Conservation (phyloP, 2,888 invertebrate species). For the Acleris emargana region DNA sequence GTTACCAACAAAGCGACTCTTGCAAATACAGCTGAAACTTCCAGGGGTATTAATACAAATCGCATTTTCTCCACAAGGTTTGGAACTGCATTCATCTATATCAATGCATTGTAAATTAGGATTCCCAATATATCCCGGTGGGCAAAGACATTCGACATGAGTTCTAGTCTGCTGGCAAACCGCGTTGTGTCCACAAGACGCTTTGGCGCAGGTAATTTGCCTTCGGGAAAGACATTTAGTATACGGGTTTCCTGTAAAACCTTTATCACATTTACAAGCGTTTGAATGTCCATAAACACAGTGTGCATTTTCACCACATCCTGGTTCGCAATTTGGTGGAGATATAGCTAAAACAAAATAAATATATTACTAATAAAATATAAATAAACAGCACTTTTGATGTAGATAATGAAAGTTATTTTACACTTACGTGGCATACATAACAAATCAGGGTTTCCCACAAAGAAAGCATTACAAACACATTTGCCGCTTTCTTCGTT, state of each 20-base stretch:
- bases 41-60: conserved; percentile 95
- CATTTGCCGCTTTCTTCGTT: conserved; percentile 92
- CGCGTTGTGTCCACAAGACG: conserved; percentile 90
- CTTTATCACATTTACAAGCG: conserved; percentile 92
- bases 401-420: conserved; percentile 3
- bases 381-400: neutral
- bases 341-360: conserved; percentile 85
- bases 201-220: conserved; percentile 87
- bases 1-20: conserved; percentile 92
- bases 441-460: conserved; percentile 94
- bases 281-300: conserved; percentile 92
- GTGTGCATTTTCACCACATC: conserved; percentile 92
- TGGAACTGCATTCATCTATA: conserved; percentile 91
- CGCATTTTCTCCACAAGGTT: conserved; percentile 92
- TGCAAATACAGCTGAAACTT: conserved; percentile 94
- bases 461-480: conserved; percentile 93
- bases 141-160: conserved; percentile 91
- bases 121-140: conserved; percentile 93
- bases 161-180: conserved; percentile 90
- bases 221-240: conserved; percentile 89
- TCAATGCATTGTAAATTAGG: conserved; percentile 94
- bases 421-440: conserved; percentile 94
- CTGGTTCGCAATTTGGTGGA: conserved; percentile 91
- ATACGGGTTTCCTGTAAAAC: conserved; percentile 94
- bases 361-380: conserved; percentile 18